These are phyloP conservation scores for Clostera curtula DNA, from an alignment of 2,888 invertebrate genomes.

Conservation along the genomic window DNA sequence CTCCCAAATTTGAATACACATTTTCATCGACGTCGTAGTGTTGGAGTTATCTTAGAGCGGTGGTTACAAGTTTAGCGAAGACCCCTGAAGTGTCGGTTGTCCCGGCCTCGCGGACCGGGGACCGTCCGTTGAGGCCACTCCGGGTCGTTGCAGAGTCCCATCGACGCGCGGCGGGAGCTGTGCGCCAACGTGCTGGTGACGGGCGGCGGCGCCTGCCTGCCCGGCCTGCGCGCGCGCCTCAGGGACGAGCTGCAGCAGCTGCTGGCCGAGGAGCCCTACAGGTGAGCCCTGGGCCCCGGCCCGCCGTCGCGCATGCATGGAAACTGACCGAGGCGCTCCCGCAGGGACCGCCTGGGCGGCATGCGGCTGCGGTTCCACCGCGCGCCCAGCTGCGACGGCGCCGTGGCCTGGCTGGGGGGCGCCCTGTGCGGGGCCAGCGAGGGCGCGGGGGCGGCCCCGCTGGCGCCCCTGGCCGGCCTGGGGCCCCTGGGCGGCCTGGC, in stretches of 20 bases:
- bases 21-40: too few relatives aligned
- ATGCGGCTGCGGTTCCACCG: neutral
- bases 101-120: too few relatives aligned
- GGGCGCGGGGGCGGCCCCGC: conserved; percentile 32
- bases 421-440: conserved; percentile 10
- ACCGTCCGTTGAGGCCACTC: neutral
- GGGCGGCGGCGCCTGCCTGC: conserved; percentile 90
- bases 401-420: neutral
- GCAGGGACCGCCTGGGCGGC: neutral
- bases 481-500: conserved; percentile 89
- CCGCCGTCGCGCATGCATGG: neutral
- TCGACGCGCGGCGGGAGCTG: conserved; percentile 85
- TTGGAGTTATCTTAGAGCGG: too few relatives aligned
- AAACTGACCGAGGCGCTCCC: neutral
- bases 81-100: too few relatives aligned
- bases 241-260: conserved; percentile 83
- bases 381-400: neutral
- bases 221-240: conserved; percentile 88
- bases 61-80: too few relatives aligned
- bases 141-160: conserved; percentile 77
- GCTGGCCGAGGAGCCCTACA: conserved; percentile 76
- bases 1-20: too few relatives aligned
- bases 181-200: conserved; percentile 89
- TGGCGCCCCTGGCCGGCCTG: conserved; percentile 70
- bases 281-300: conserved; percentile 30